Percentiles rank a stretch among this genome's conserved stretches.
These are phyloP conservation scores for Protaetia brevitarsis DNA, from an alignment of 1,140 invertebrate genomes.

Conservation along the genomic window DNA sequence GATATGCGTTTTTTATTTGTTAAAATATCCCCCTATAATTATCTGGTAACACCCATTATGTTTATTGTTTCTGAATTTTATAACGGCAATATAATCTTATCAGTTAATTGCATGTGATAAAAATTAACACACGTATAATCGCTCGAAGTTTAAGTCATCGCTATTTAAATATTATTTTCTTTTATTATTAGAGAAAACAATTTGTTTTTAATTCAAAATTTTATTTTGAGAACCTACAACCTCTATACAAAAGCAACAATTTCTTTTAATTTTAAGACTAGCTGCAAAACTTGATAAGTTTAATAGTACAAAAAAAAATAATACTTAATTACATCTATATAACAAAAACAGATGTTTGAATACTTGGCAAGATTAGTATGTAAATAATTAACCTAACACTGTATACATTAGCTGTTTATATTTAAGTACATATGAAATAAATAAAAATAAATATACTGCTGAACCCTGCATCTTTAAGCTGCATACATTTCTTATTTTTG, in stretches of 20 bases:
- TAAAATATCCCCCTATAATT: background rate
- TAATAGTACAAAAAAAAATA: background rate
- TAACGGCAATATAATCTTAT: background rate
- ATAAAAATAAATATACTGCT: conserved; percentile 17
- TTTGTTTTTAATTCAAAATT: background rate
- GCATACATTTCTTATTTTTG: background rate
- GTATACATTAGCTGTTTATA: background rate
- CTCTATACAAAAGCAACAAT: conserved; percentile 3
- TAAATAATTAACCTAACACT: background rate
- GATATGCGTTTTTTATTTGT: background rate
- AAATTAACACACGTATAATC: background rate
- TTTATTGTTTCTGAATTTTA: background rate
- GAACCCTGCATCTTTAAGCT: conserved; percentile 10
- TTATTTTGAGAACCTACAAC: conserved; percentile 9
- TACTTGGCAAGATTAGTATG: conserved; percentile 14
- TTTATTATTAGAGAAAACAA: background rate
- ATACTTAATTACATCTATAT: background rate
- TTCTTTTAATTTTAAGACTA: background rate
- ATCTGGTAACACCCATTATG: background rate
- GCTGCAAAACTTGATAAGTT: background rate
- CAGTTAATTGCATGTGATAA: background rate
- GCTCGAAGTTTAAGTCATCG: too few relatives aligned
- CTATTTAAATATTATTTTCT: too few relatives aligned
- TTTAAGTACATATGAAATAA: background rate
- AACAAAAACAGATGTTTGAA: background rate